These are phyloP conservation scores for Heliocidaris tuberculata DNA, from an alignment of 35 echinoderm and acorn worm species.

Conservation along the genomic window DNA sequence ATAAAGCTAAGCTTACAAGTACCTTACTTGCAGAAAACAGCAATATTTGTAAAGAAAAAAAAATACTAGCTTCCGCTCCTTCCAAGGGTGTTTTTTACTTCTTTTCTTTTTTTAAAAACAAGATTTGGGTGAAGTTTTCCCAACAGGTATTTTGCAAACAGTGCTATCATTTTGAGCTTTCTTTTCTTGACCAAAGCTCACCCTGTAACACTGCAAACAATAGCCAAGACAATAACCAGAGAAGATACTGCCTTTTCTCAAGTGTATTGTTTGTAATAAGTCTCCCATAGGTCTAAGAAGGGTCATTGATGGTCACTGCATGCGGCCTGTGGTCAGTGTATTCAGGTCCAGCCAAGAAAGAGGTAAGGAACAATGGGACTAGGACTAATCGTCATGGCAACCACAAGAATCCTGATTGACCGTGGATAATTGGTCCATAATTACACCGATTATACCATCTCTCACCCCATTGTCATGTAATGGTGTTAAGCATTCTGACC, in stretches of 20 bases:
- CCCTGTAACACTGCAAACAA: not conserved
- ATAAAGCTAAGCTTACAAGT: too few relatives aligned
- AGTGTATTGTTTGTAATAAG: not conserved
- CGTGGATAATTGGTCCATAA: slow-evolving; percentile 10
- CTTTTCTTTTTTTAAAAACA: not conserved
- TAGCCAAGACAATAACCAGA: not conserved
- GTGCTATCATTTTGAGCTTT: not conserved
- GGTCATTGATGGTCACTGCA: not conserved
- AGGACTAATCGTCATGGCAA: slow-evolving; percentile 1
- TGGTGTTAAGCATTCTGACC: not conserved
- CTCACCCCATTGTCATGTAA: not conserved
- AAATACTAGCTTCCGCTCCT: too few relatives aligned
- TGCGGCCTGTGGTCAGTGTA: not conserved
- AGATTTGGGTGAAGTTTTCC: not conserved
- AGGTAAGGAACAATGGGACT: not conserved
- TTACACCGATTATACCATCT: not conserved
- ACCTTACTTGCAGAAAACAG: too few relatives aligned
- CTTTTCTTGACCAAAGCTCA: not conserved
- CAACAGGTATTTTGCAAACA: not conserved
- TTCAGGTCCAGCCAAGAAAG: not conserved
- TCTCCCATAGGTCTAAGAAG: not conserved
- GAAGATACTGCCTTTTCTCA: not conserved
- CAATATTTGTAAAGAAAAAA: too few relatives aligned
- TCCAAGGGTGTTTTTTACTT: not conserved
- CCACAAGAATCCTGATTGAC: not conserved